Base-by-base conservation (phyloP, 2,113 vertebrate genomes). In the Corynorhinus townsendii region DNA sequence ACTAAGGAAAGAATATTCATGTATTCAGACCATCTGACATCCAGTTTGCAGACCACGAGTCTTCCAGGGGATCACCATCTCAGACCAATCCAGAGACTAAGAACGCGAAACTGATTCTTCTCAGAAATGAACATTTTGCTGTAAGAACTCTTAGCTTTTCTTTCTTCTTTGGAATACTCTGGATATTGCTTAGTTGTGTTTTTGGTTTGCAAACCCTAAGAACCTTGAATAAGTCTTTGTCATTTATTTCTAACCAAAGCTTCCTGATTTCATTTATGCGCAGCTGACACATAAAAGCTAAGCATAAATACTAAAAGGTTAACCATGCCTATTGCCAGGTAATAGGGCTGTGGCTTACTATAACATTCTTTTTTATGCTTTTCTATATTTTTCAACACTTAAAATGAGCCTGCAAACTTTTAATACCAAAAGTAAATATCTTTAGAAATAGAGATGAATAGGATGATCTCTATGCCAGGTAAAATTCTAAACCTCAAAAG, bases 401-500 rank as follows among this genome's bases (percentile, higher is more conserved):
- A 94, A 88, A 94, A 90, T 89, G 40, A 92, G 40, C 68, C 4
- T 52, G 3, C 4, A 76, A 71, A 80, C 4, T 47, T 68, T 76
- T 52, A 87, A 92, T 62, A 35, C 16, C 33, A 80, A 93, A 88
- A 64, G 30, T 72, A 76, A 68, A 14, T 26, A 81, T 30, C 43
- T 82, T 73, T 77, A 22, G 86, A 94, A 96, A 84, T 10, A 64
- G 30, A 45, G 30, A 80, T 62, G 45, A 83, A 52, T 35, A 68
- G 24, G 4, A 86, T 68, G 16, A 3, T 76, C 28, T 71, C 19
- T n/a, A 49, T 17, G 16, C 66, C 72, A 90, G 20, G 14, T 52
- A 86, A 94, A 45, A 92, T 16, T 89, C 80, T 75, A 85, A 92
- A 94, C n/a, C 12, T 95, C 40, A 54, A 40, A 40, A 15, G 17